Base-by-base conservation (phyloP, 2,888 invertebrate genomes). In the Acheta domesticus region DNA sequence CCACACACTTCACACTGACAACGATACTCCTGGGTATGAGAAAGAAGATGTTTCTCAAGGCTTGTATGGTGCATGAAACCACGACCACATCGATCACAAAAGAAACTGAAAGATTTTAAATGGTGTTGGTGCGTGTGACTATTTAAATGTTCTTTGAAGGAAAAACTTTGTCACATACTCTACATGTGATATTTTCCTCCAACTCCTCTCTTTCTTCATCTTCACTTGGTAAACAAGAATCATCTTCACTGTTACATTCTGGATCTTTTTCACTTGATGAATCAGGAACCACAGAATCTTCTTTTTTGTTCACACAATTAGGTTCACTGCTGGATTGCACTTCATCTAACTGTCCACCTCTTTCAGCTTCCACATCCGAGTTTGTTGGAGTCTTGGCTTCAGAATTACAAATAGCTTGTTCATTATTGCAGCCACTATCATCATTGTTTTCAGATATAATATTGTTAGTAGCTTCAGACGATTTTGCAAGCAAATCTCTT, bases 31-130 rank as follows among this genome's bases (percentile, higher is more conserved):
- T 80, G 80, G 19, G 49, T 77, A 77, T 82, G 82, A 14, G 79
- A 36, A 19, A 80, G 78, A 48, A 81, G 74, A 50, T 81, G 82
- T 21, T 80, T 82, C 19, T 80, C 80, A 23, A 82, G 81, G 75
- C 79, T 81, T 16, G 81, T 74, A 81, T 82, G 83, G 48, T 83
- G 80, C 11, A 81, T 77, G 80, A 85, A 85, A 16, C 81, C 82
- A 79, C 82, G 82, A 77, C 82, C 82, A 82, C 85, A 85, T 74
- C 83, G 83, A 75, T 84, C 84, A 82, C 85, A 85, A 77, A 78
- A 81, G 74, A 82, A 83, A 77, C 78, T 80, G 75, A 81, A 80
- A 23, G 81, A 80, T 78, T 83, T 81, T 20, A 81, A 81, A 77
- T 83, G 83, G n/a, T 79, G 77, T 48, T 48, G 19, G 12, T 76